Base-by-base conservation (phyloP, 2,888 invertebrate species). In the Melanophora roralis region DNA sequence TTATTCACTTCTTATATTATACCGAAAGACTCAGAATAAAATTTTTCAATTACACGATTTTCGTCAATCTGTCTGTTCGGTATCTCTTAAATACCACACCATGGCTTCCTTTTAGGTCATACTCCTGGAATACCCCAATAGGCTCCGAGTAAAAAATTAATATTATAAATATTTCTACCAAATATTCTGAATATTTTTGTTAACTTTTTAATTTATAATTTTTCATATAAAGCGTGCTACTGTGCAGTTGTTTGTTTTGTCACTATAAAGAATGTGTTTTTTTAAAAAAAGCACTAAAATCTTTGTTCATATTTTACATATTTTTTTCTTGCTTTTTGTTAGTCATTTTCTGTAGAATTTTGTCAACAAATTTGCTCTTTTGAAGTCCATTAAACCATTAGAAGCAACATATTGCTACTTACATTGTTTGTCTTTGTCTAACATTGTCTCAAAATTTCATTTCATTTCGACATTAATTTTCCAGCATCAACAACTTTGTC, bases 341-440 rank as follows among this genome's bases (percentile, higher is more conserved):
- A 12, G 32, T 16, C 49, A 36, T 12, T 45, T 45, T 59, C 7
- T n/a, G 6, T 4, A 8, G 11, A n/a, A n/a, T 57, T 74, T 57
- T 14, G 27, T 57, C 21, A n/a, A 38, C 34, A 62, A 62, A 76
- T 32, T 64, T 64, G 38, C 60, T 16, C 21, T 36, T 49, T 53
- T 49, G 16, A 43, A 45, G 71, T 65, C 64, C 64, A 77, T 71
- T 34, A 62, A 55, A 21, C 27, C 40, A 51, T 32, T 19, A 27
- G 47, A 75, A 62, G 68, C 55, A 47, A 57, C 75, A 76, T 38
- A 68, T 62, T 68, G 68, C 51, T 51, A 49, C 38, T 55, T 9
- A 38, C 53, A 38, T 47, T 36, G 45, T 53, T 32, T 47, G 60
- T 27, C 57, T 62, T 45, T 27, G 9, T 34, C 7, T 49, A 21